Conservation (phyloP, 2,888 invertebrate genomes). For the Timandra comae region DNA sequence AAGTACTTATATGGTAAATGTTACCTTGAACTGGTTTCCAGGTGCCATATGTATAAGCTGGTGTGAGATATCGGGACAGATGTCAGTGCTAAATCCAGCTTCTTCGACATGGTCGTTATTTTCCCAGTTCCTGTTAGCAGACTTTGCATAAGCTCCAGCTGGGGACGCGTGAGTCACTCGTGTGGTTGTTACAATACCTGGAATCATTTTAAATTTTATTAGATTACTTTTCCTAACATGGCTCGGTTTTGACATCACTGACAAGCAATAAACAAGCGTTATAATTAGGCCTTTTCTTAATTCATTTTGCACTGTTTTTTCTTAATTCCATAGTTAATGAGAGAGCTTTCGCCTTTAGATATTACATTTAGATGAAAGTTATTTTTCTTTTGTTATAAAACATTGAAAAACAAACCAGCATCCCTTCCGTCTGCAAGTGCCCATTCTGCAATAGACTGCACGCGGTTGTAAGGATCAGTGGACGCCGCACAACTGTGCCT, state of each 20-base stretch:
- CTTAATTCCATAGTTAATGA: no score
- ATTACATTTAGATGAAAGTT: no score
- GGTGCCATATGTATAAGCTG: constrained; percentile 80
- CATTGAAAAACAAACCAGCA: constrained; percentile 32
- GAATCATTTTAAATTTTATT: no score
- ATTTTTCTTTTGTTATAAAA: no score
- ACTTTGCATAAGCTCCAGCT: constrained; percentile 81
- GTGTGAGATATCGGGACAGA: constrained; percentile 78
- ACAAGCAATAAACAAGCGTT: no score
- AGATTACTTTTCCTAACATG: no score
- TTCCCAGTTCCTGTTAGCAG: constrained; percentile 84
- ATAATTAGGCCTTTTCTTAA: not conserved
- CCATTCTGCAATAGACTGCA: constrained; percentile 80
- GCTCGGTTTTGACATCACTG: no score
- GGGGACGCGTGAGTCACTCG: constrained; percentile 88
- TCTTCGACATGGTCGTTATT: constrained; percentile 74
- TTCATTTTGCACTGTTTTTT: no score
- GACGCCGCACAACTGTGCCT: constrained; percentile 77
- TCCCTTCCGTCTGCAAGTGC: constrained; percentile 71
- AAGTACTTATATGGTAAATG: no score
- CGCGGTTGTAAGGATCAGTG: constrained; percentile 61
- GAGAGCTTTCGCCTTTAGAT: no score
- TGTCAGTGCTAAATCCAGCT: constrained; percentile 42
- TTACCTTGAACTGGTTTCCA: constrained; percentile 80
- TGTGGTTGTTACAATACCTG: constrained; percentile 84